A percentile compares a stretch with the other conserved stretches of the same genome.
Evolutionary conservation across 2,797 vertebrate species (phyloP).

Genomic region (Cetoscarus ocellatus): DNA sequence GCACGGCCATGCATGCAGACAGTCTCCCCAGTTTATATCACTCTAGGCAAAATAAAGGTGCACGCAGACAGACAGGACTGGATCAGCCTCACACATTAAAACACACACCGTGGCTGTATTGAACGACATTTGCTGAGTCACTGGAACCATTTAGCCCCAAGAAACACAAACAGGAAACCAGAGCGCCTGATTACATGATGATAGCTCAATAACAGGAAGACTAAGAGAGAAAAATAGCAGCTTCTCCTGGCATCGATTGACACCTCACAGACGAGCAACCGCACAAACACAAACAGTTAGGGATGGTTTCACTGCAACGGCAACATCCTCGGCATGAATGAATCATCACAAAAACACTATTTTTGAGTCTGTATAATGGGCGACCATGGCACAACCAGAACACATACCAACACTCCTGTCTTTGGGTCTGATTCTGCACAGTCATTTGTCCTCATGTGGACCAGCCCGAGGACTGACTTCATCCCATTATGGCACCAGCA

Average conservation of each 20-base stretch:
- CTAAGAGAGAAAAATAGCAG: slow-evolving; percentile 38
- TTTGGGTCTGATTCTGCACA: slow-evolving; percentile 44
- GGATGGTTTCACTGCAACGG: slow-evolving; percentile 46
- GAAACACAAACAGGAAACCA: slow-evolving; percentile 32
- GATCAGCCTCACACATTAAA: slow-evolving; percentile 19
- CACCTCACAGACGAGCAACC: slow-evolving; percentile 4
- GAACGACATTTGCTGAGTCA: slow-evolving; percentile 62
- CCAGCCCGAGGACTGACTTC: slow-evolving; percentile 38
- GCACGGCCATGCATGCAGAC: slow-evolving; percentile 22
- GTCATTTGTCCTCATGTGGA: slow-evolving; percentile 51
- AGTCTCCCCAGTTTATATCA: slow-evolving; percentile 31
- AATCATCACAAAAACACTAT: slow-evolving; percentile 70
- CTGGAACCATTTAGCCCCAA: slow-evolving; percentile 43
- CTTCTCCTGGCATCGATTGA: slow-evolving; percentile 33
- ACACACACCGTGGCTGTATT: slow-evolving; percentile 20
- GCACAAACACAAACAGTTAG: slow-evolving; percentile 5
- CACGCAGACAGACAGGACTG: slow-evolving; percentile 36
- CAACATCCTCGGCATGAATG: slow-evolving; percentile 61
- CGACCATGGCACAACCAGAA: background rate
- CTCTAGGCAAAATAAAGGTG: slow-evolving; percentile 32
- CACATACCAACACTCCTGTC: background rate
- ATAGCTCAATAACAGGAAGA: slow-evolving; percentile 40
- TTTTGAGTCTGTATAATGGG: slow-evolving; percentile 30
- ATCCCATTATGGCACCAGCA: slow-evolving; percentile 43
- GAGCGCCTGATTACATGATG: slow-evolving; percentile 35